Base-by-base conservation (phyloP, 2,888 invertebrate species). In the Apamea epomidion region DNA sequence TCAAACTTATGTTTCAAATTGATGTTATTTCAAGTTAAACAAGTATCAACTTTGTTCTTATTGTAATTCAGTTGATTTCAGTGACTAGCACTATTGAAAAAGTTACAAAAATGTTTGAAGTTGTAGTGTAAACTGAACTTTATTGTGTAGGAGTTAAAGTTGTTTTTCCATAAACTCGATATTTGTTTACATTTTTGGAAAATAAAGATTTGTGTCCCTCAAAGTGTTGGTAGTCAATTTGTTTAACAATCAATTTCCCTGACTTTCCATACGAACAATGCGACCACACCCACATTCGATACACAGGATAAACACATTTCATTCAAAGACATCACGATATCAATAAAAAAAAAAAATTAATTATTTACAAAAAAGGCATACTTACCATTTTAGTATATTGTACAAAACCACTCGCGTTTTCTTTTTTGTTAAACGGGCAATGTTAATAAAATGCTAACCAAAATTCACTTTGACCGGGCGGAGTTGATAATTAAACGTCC, bases 321-420 rank as follows among this genome's bases (percentile, higher is more conserved):
- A 64, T n/a, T 45, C 16, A 48, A 76, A 64, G 14, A 77, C n/a
- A 29, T 16, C 32, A 60, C 73, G 3, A 67, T 21, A 78, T 21
- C 58, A 48, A n/a, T 37, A 74, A 21, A 67, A 68, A 80, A 45
- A 21, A 58, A n/a, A 67, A 45, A 76, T 58, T 80, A 10, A 84
- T 69, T 86, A 87, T 87, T 78, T 87, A 87, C 85, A 85, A 70
- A 84, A 69, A 85, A 85, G 84, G 87, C 76, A 85, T 14, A 86
- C 86, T 86, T 87, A 86, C 88, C 85, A 85, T 87, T 71, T 85
- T 54, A 60, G 14, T 75, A 60, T 71, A 65, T 70, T 74, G 73
- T 67, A 78, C 6, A 86, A 70, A 85, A 82, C 71, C 85, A 85
- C 85, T 85, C 85, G 84, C 85, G 85, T 64, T 83, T 60, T 60